Conservation (phyloP, 2,113 vertebrate genomes). For the Scalopus aquaticus region DNA sequence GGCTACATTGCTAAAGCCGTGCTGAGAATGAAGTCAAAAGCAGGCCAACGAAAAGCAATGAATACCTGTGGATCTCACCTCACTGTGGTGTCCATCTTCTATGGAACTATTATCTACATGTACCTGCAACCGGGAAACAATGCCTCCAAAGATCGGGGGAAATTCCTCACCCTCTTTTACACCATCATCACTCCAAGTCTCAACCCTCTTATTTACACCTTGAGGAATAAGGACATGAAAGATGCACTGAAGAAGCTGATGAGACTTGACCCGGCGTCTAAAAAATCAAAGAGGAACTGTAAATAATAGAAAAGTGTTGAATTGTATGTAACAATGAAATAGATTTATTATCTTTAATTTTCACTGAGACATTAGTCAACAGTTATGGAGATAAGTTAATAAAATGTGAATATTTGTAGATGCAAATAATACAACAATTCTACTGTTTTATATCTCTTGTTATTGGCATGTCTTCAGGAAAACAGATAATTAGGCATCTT, state of each 20-base stretch:
- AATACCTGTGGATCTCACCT: conserved; percentile 64
- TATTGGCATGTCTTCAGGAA: not conserved
- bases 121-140: conserved; percentile 61
- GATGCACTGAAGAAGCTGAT: conserved; percentile 27
- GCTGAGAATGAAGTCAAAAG: conserved; percentile 62
- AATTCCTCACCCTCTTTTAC: conserved; percentile 67
- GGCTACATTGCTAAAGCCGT: conserved; percentile 62
- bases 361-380: not conserved
- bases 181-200: conserved; percentile 44
- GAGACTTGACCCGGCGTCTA: not conserved
- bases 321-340: not conserved
- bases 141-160: conserved; percentile 48
- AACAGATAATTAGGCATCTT: not conserved
- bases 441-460: not conserved
- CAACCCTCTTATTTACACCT: conserved; percentile 47
- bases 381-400: not conserved
- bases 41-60: conserved; percentile 52
- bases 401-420: not conserved
- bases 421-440: not conserved
- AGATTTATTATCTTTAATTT: not conserved
- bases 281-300: not conserved
- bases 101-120: conserved; percentile 57
- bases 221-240: conserved; percentile 53
- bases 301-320: not conserved
- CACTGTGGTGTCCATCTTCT: conserved; percentile 58